These are phyloP conservation scores for Nomada ferruginata DNA, from an alignment of 2,888 invertebrate genomes.

Conservation along the genomic window DNA sequence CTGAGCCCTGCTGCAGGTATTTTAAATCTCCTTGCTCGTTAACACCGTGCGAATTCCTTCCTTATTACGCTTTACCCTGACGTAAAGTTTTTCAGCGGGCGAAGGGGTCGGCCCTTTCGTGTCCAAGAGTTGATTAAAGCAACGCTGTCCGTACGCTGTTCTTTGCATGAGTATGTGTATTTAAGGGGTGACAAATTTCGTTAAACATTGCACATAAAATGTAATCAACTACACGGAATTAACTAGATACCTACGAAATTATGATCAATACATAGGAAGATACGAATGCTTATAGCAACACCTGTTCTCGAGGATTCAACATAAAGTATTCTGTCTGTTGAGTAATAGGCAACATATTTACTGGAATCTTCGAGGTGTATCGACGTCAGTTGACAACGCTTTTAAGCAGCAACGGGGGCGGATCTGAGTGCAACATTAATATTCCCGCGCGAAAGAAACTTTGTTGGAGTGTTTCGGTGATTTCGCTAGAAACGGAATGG, in stretches of 20 bases:
- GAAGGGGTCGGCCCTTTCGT: neutral
- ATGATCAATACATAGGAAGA: too few species aligned
- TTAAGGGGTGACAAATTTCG: neutral
- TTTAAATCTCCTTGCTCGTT: conserved; percentile 39
- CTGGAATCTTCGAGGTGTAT: neutral
- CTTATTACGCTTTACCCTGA: neutral
- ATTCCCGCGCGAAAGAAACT: conserved; percentile 40
- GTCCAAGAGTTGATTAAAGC: neutral
- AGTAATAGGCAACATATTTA: neutral
- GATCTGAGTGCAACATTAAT: conserved; percentile 50
- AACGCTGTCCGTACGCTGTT: neutral
- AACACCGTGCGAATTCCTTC: conserved; percentile 22
- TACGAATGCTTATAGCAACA: too few species aligned
- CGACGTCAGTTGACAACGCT: conserved; percentile 32
- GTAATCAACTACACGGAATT: too few species aligned
- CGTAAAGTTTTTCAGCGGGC: neutral
- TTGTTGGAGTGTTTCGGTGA: conserved; percentile 35
- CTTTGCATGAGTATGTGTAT: neutral
- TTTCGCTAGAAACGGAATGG: conserved; percentile 19
- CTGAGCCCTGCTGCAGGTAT: conserved; percentile 20
- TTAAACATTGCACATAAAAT: too few species aligned
- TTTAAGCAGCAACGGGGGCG: neutral
- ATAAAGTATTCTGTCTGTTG: neutral
- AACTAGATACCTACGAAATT: too few species aligned
- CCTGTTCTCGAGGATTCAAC: too few species aligned